These are phyloP conservation scores for Corydoras maculifer DNA, from an alignment of 2,113 vertebrate genomes.

Conservation along the genomic window DNA sequence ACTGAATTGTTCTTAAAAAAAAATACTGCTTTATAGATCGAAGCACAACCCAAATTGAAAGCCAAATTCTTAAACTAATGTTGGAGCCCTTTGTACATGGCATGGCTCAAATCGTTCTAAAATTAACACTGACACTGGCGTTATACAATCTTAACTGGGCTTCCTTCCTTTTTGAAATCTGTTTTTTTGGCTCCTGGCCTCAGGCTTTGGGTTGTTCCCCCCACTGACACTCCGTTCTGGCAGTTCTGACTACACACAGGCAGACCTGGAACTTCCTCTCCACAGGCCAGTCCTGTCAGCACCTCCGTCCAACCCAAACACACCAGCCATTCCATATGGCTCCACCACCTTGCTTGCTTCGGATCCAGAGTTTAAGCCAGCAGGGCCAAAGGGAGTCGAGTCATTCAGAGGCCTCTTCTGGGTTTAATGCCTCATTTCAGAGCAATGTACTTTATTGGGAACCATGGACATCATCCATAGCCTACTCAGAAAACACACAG, in stretches of 20 bases:
- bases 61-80: background rate
- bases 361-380: slow-evolving; percentile 24
- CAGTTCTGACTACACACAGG: slow-evolving; percentile 27
- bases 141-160: slow-evolving; percentile 5
- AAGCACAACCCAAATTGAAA: too few relatives aligned
- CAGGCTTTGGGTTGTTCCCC: slow-evolving; percentile 13
- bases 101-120: background rate
- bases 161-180: slow-evolving; percentile 9
- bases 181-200: slow-evolving; percentile 7
- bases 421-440: slow-evolving; percentile 28
- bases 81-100: background rate
- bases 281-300: slow-evolving; percentile 41
- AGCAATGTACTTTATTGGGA: slow-evolving; percentile 38
- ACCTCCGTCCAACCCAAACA: slow-evolving; percentile 49
- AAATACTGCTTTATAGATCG: too few relatives aligned
- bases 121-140: background rate
- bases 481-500: slow-evolving; percentile 36
- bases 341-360: slow-evolving; percentile 34
- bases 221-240: slow-evolving; percentile 32
- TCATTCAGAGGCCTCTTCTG: slow-evolving; percentile 35
- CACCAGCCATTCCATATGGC: slow-evolving; percentile 49
- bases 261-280: slow-evolving; percentile 38
- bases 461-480: slow-evolving; percentile 29
- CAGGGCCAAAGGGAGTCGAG: slow-evolving; percentile 19
- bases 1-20: background rate